A percentile compares a stretch with the other conserved stretches of the same genome.
These are phyloP conservation scores for Glossophaga mutica DNA, from an alignment of 2,797 vertebrate genomes.

Conservation along the genomic window DNA sequence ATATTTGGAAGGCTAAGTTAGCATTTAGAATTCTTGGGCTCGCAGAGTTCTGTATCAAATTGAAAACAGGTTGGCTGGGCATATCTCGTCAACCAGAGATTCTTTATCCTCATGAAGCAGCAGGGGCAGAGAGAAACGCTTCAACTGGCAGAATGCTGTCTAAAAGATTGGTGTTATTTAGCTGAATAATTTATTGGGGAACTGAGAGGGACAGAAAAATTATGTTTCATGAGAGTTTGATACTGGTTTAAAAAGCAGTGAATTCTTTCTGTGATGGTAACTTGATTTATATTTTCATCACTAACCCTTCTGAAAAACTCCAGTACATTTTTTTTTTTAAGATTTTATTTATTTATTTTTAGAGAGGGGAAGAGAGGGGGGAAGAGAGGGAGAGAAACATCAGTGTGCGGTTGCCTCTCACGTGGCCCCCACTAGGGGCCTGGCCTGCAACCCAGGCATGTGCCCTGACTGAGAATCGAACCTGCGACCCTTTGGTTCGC, in stretches of 20 bases:
- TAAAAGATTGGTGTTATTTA: not conserved
- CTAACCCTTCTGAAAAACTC: not conserved
- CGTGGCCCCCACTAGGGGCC: no score
- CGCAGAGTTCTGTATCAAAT: not conserved
- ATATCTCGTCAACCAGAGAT: not conserved
- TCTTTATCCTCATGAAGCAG: not conserved
- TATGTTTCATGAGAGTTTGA: not conserved
- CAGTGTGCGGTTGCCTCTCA: no score
- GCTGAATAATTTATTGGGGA: not conserved
- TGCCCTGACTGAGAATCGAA: no score
- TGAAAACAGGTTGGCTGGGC: rapidly evolving
- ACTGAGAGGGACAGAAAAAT: not conserved
- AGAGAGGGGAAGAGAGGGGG: no score
- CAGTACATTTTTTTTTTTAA: not conserved
- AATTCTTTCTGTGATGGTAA: not conserved
- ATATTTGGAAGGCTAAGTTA: not conserved
- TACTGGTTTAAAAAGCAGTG: not conserved
- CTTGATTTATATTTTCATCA: not conserved
- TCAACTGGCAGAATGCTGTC: not conserved
- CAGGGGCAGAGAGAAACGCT: not conserved
- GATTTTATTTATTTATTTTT: no score
- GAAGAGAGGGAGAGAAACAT: no score
- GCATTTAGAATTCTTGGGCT: not conserved
- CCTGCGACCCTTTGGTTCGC: no score
- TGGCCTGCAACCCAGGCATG: no score